Conservation (phyloP, 2,797 vertebrate genomes). For the Gymnothorax javanicus region DNA sequence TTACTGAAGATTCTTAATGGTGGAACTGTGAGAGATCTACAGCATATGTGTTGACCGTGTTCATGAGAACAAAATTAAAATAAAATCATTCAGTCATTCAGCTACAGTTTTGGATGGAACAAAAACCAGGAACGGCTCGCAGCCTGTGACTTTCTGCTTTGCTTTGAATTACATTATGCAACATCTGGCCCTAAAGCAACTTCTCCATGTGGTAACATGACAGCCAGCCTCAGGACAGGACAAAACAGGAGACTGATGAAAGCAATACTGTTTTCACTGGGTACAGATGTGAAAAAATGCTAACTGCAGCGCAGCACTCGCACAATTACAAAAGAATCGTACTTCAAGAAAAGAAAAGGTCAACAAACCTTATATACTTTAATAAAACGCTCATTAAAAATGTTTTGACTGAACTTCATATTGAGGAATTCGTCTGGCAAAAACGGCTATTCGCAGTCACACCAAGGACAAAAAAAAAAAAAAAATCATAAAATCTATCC, state of each 20-base stretch:
- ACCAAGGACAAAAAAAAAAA: background rate
- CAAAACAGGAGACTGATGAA: background rate
- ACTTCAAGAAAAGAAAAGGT: background rate
- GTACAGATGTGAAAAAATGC: background rate
- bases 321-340: background rate
- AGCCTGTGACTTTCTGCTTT: background rate
- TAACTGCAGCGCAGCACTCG: background rate
- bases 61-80: too few species aligned
- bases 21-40: too few species aligned
- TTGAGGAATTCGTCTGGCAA: background rate
- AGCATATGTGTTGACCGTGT: too few species aligned
- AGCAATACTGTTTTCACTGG: conserved; percentile 4
- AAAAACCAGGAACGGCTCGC: background rate
- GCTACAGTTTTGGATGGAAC: too few species aligned
- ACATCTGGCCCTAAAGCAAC: background rate
- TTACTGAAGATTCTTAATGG: too few species aligned
- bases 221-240: background rate
- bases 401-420: background rate
- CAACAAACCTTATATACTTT: background rate
- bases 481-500: background rate
- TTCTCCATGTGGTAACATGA: conserved; percentile 8
- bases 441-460: background rate
- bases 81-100: too few species aligned
- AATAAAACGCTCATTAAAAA: background rate
- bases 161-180: background rate